Conservation (phyloP, 2,888 invertebrate genomes). For the Thymelicus acteon region DNA sequence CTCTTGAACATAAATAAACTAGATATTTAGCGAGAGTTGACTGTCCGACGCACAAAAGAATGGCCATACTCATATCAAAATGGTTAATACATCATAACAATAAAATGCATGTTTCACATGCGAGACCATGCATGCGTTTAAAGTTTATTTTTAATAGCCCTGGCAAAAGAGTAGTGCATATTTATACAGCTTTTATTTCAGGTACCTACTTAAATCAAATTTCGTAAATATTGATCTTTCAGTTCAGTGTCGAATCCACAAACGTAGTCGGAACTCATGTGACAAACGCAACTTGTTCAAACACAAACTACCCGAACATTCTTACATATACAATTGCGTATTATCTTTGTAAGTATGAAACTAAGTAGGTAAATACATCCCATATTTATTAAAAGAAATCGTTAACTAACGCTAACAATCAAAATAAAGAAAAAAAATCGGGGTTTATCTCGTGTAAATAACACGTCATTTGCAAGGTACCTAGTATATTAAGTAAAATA, state of each 20-base stretch:
- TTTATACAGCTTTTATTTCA: not conserved
- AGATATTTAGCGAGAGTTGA: constrained; percentile 1
- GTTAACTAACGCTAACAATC: no score
- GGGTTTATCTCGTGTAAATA: no score
- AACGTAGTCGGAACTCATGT: no score
- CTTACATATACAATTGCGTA: no score
- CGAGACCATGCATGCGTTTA: not conserved
- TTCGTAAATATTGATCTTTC: not conserved
- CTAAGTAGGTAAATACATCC: no score
- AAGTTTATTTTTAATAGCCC: not conserved
- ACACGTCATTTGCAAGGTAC: no score
- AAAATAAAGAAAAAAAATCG: no score
- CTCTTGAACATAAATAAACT: constrained; percentile 1
- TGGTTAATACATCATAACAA: not conserved
- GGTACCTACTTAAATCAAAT: not conserved
- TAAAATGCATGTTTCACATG: not conserved
- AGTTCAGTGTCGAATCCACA: not conserved
- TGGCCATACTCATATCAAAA: not conserved
- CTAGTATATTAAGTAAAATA: no score
- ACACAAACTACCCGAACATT: no score
- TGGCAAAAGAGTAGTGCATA: not conserved
- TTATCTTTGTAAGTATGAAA: no score
- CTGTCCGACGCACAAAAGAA: not conserved
- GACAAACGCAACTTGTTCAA: no score
- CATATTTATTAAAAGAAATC: no score